Base-by-base conservation (phyloP, 2,797 vertebrate genomes). In the Caiman crocodilus region DNA sequence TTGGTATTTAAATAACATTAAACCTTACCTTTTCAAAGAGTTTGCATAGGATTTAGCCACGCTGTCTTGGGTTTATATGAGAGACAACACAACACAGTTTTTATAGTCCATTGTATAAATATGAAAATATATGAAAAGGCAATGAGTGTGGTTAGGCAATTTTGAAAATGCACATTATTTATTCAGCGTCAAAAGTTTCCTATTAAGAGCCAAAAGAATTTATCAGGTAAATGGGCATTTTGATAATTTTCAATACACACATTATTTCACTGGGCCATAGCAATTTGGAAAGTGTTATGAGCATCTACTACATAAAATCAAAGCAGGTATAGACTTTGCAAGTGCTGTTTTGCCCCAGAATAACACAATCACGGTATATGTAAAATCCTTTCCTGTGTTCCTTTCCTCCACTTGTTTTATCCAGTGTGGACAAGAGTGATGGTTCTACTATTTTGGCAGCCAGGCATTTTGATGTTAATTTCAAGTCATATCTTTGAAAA, bases 391-490 rank as follows among this genome's bases (percentile, higher is more conserved):
- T 71, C 6, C 42, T 50, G 42, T 50, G 42, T 50, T 50, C 42
- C 90, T 94, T 95, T 96, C 96, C 94, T 95, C 94, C 89, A 88
- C 92, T 95, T 96, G 88, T 95, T 92, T 94, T 94, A 95, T 96
- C 96, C 94, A 88, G 93, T 95, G 85, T 95, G 96, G 95, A 96
- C 96, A 96, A 96, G 96, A 94, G 93, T 94, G 30, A 85, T 94
- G 95, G 95, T 94, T 94, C 95, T 94, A 95, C 57, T 92, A 88
- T 93, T 95, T 97, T 96, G 96, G 92, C 92, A 96, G 58, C 9
- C 80, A 96, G 32, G 84, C 14, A 89, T 95, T 57, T 92, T 92
- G 79, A 59, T 96, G 95, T 87, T 97, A 88, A 92, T 93, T 96
- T 95, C 79, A 76, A 89, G 81, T 90, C 76, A 84, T 59, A 79